These are phyloP conservation scores for Phrynocephalus versicolor DNA, from an alignment of 2,113 vertebrate genomes.

Conservation along the genomic window DNA sequence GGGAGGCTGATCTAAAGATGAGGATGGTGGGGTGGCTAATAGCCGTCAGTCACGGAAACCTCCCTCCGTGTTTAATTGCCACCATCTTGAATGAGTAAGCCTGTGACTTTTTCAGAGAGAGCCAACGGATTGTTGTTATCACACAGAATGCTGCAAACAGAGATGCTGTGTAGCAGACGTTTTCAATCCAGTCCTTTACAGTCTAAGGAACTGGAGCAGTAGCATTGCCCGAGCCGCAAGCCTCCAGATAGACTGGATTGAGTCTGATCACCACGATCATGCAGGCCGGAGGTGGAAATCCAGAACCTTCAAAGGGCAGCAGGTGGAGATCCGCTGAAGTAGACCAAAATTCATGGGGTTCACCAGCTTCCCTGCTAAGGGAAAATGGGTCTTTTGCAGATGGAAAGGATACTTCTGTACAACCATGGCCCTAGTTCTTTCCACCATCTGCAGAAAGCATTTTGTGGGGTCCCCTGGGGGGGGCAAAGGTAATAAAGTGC, in stretches of 20 bases:
- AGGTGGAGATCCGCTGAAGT: background rate
- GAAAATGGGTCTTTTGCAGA: background rate
- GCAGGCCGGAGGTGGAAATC: background rate
- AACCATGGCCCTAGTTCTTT: background rate
- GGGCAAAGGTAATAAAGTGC: background rate
- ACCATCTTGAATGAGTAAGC: background rate
- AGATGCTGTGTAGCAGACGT: no score
- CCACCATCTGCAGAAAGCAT: background rate
- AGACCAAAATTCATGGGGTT: background rate
- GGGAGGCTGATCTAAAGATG: background rate
- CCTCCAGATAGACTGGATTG: no score
- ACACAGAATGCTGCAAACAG: no score
- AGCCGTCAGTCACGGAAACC: no score
- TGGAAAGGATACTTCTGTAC: fast-evolving
- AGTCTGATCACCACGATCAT: no score
- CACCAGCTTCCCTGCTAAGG: no score
- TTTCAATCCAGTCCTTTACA: no score
- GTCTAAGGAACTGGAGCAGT: no score
- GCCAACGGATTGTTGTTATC: background rate
- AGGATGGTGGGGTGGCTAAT: background rate
- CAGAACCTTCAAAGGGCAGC: background rate
- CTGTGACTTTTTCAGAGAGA: background rate
- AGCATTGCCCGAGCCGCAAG: no score
- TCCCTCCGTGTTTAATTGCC: no score
- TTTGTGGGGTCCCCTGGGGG: background rate